Evolutionary conservation across 2,113 vertebrate genomes (phyloP), one percentile per base, ranked within the genome.

Genomic region (Pseudorhombus dupliciocellatus): DNA sequence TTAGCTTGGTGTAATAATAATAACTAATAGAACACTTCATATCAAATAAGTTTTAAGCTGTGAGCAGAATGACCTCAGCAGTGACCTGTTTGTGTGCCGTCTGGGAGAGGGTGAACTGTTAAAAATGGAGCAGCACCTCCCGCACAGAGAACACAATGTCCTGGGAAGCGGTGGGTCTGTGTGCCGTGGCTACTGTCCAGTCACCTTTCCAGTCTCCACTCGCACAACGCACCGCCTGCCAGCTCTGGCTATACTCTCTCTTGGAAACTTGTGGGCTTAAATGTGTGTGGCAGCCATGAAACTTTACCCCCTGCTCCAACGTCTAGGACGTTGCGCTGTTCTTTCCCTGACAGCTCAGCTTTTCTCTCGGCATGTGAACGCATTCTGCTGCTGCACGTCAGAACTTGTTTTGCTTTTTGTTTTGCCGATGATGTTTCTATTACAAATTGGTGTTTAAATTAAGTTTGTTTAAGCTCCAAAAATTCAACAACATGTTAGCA

Each of bases 81-180:
- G 22, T 15, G 21, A 12, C 5, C 12, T 37, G n/a, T 37, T 40
- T 40, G 77, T 75, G 69, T 90, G 89, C 87, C 75, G 76, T 50
- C 55, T 1, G 21, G 46, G 62, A 75, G 80, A 81, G 70, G 66
- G 50, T 55, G 58, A 80, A 67, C 62, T 30, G 66, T 84, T 90
- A 84, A 77, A 88, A 88, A 75, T 77, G 79, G 85, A 72, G 65
- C 73, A 18, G 22, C 34, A 52, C 68, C 68, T 71, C 61, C 12
- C 26, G n/a, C 25, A 48, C 53, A 53, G 77, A 80, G 92, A 81
- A 93, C 93, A 93, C 83, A 85, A 83, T 93, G 92, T 92, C 86
- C 92, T 78, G 66, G 73, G 84, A 83, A 71, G 81, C 75, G 62
- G 24, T 4, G 40, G 55, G 53, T 31, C 73, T 42, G 69, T 72